Conservation (phyloP, 2,888 invertebrate genomes). For the Pheosia tremula region DNA sequence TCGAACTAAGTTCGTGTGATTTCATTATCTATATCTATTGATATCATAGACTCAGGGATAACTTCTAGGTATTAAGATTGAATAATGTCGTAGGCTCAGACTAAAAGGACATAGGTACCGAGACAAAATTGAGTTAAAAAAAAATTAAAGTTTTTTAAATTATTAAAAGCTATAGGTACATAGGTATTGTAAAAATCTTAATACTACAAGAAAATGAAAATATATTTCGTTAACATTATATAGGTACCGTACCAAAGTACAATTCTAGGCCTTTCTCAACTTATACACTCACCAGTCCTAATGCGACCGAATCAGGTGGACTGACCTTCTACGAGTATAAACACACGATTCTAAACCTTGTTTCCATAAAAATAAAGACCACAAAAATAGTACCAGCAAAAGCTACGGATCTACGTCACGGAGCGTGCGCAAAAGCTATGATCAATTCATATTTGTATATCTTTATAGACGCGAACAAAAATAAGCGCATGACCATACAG, state of each 20-base stretch:
- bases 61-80: constrained; percentile 30
- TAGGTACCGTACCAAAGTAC: too few relatives aligned
- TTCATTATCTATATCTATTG: not conserved
- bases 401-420: constrained; percentile 27
- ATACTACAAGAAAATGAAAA: too few relatives aligned
- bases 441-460: constrained; percentile 66
- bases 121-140: too few relatives aligned
- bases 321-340: constrained; percentile 48
- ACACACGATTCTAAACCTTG: constrained; percentile 30
- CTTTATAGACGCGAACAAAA: constrained; percentile 71
- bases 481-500: constrained; percentile 68
- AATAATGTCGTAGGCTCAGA: constrained; percentile 15
- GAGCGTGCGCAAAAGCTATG: constrained; percentile 67
- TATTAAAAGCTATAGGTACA: too few relatives aligned
- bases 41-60: not conserved
- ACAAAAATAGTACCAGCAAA: constrained; percentile 6
- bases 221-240: too few relatives aligned
- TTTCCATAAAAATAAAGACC: constrained; percentile 11
- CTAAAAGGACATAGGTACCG: not conserved
- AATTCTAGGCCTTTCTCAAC: constrained; percentile 50
- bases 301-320: constrained; percentile 74
- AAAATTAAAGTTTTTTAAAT: too few relatives aligned
- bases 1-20: constrained; percentile 20
- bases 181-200: too few relatives aligned
- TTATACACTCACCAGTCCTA: constrained; percentile 67